Evolutionary conservation across 2,797 vertebrate species (phyloP).

Genomic region (Syngnathus acus): DNA sequence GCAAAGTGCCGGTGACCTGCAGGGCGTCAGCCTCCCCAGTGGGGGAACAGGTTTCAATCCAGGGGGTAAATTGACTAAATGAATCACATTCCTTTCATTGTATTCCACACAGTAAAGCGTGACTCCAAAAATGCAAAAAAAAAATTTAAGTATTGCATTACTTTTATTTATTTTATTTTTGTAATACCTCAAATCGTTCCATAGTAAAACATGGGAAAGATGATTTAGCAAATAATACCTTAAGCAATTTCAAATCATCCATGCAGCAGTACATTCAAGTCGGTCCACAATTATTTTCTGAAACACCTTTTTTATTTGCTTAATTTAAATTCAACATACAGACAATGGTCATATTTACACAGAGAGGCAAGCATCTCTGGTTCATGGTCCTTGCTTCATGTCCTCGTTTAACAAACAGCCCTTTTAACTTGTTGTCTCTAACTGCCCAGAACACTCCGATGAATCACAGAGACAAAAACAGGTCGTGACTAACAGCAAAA

Average conservation of each 20-base stretch:
- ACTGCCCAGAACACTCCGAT: slow-evolving; percentile 13
- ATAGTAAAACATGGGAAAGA: neutral
- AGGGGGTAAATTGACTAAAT: slow-evolving; percentile 28
- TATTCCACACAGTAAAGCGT: neutral
- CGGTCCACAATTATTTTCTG: neutral
- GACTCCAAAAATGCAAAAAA: no score
- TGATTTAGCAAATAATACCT: neutral
- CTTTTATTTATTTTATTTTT: no score
- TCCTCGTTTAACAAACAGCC: slow-evolving; percentile 15
- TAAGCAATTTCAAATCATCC: neutral
- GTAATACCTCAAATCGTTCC: no score
- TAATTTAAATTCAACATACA: neutral
- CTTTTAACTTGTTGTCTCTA: slow-evolving; percentile 59
- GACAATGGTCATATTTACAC: neutral
- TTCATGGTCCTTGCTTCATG: no score
- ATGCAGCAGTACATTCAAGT: neutral
- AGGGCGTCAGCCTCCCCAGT: slow-evolving; percentile 26
- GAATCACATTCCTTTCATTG: neutral
- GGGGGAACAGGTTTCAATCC: slow-evolving; percentile 36
- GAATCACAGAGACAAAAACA: slow-evolving; percentile 30
- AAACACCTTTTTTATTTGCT: neutral
- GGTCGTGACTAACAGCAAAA: slow-evolving; percentile 39
- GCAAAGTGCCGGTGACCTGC: slow-evolving; percentile 47
- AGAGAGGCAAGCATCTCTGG: neutral
- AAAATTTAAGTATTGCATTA: no score